These are phyloP conservation scores for Chaetogeoica ovagalla DNA, from an alignment of 2,888 invertebrate genomes.

Conservation along the genomic window DNA sequence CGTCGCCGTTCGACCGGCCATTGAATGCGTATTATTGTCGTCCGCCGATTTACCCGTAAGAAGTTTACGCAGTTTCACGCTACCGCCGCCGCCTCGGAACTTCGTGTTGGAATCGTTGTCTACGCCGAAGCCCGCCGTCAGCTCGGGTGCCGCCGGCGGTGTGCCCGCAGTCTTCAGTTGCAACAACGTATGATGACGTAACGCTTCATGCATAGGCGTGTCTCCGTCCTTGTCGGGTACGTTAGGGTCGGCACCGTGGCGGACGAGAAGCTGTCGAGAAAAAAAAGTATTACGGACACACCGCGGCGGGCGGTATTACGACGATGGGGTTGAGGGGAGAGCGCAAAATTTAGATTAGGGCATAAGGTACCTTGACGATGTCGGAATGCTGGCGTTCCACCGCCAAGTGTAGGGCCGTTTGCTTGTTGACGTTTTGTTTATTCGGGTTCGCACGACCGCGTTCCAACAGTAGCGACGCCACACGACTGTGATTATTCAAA, in stretches of 20 bases:
- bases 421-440: constrained; percentile 92
- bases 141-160: neutral
- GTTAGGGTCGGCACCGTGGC: constrained; percentile 91
- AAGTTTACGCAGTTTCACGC: neutral
- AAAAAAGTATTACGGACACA: neutral
- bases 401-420: constrained; percentile 90
- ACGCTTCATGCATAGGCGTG: constrained; percentile 82
- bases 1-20: neutral
- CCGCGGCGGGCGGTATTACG: too few species aligned
- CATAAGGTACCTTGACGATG: constrained; percentile 75
- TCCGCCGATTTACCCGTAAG: neutral
- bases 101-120: neutral
- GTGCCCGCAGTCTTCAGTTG: constrained; percentile 67
- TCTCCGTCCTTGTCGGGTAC: constrained; percentile 97
- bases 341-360: too few species aligned
- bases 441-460: constrained; percentile 91
- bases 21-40: neutral
- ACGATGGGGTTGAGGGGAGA: too few species aligned
- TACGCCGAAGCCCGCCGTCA: neutral
- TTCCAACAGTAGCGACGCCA: constrained; percentile 85
- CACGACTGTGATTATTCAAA: constrained; percentile 95
- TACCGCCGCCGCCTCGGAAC: neutral
- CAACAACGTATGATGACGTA: constrained; percentile 93
- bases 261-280: constrained; percentile 73
- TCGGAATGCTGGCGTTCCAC: constrained; percentile 98